Evolutionary conservation across 64 coral and sea anemone genomes (phyloP).

Genomic region (Orbicella faveolata): DNA sequence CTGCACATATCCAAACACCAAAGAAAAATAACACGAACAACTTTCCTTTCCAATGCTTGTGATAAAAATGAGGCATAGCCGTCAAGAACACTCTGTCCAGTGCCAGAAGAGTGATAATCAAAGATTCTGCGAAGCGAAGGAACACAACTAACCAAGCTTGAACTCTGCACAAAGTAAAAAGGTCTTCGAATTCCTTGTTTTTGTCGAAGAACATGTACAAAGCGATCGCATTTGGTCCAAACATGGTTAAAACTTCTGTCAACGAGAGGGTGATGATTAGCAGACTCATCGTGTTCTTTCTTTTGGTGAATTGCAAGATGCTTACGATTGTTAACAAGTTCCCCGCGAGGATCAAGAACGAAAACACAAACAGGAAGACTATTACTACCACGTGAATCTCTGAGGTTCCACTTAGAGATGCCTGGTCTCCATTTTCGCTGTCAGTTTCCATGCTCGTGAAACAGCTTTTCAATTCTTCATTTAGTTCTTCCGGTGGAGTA

Average conservation of each 20-base stretch:
- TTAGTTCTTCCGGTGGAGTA: not conserved
- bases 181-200: not conserved
- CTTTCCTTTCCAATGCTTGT: constrained; percentile 43
- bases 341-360: not conserved
- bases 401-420: not conserved
- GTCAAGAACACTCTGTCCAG: constrained; percentile 40
- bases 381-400: not conserved
- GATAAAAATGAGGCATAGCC: constrained; percentile 17
- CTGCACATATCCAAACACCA: constrained; percentile 28
- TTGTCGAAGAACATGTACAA: constrained; percentile 14
- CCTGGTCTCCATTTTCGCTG: not conserved
- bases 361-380: not conserved
- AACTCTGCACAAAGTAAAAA: constrained; percentile 19
- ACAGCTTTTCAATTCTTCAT: not conserved
- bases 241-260: constrained; percentile 32
- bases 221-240: constrained; percentile 42
- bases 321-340: constrained; percentile 32
- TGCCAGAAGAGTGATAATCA: constrained; percentile 22
- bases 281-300: not conserved
- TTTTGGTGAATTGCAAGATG: not conserved
- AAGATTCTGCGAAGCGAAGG: constrained; percentile 11
- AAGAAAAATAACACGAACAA: constrained; percentile 24
- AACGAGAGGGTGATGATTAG: constrained; percentile 27
- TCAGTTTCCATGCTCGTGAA: not conserved
- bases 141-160: constrained; percentile 51